Evolutionary conservation across 1,140 invertebrate genomes (phyloP), one percentile per base, ranked within the genome.

Genomic region (Drosophila subpulchrella): DNA sequence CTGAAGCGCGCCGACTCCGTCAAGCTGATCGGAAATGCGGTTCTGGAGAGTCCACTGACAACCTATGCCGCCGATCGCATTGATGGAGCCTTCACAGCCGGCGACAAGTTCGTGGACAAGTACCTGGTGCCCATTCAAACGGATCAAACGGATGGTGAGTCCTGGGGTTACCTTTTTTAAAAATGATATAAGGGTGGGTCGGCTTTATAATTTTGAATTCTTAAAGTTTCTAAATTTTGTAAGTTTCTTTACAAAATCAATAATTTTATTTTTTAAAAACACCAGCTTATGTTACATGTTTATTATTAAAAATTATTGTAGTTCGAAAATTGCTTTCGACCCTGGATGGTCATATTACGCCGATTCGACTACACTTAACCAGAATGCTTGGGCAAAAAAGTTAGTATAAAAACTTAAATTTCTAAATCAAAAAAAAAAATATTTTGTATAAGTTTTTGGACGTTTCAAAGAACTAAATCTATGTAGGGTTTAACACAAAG

Each of bases 21-120:
- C 1, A 97, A 96, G 89, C 94, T 96, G 82, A 94, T 97, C 62
- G 95, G 95, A 1, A 93, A 94, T 3, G 94, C 94, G 0, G 95
- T 95, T 6, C 92, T 95, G 48, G 94, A 94, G 51, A 96, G 94
- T 55, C 93, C 95, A 47, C 94, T 96, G 41, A 96, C 95, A 0
- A 94, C 94, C 4, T 95, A 94, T 51, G 96, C 96, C 0, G 96
- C 94, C 3, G 94, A 95, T 44, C 95, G 93, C 20, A 91, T 97
- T 7, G 96, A 96, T 80, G 94, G 94, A 24, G 96, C 95, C 3
- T 93, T 97, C 7, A 94, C 95, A 74, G 95, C 95, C 20, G 96
- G 96, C 42, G 96, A 97, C 81, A 95, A 96, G 81, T 97, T 96
- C 75, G 95, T 97, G 27, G 96, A 97, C 92, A 96, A 94, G 92